Conservation (phyloP, 2,797 vertebrate species). For the Melanotaenia maccullochi region DNA sequence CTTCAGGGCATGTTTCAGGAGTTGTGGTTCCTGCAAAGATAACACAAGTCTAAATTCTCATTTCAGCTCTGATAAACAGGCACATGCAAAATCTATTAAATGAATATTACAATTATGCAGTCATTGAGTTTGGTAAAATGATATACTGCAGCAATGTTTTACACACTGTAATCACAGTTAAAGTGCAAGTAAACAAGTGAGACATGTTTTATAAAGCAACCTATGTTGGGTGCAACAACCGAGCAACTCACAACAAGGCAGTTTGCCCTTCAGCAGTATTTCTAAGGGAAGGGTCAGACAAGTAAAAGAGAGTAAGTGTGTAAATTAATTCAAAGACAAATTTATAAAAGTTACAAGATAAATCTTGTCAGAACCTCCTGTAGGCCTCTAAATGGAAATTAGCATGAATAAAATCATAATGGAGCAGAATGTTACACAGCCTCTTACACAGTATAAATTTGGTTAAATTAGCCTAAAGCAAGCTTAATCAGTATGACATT, state of each 20-base stretch:
- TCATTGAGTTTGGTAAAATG: conserved; percentile 12
- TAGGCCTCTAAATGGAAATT: conserved; percentile 55
- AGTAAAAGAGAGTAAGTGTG: conserved; percentile 37
- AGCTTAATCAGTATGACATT: conserved; percentile 12
- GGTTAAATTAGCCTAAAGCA: conserved; percentile 47
- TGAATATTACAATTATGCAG: background rate
- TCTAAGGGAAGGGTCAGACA: conserved; percentile 42
- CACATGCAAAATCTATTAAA: conserved; percentile 2
- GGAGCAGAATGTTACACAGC: conserved; percentile 44
- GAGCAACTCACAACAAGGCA: conserved; percentile 9
- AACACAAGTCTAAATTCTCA: conserved; percentile 13
- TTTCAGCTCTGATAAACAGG: conserved; percentile 5
- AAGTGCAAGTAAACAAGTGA: conserved; percentile 18
- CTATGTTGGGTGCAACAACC: background rate
- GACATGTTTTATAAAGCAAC: background rate
- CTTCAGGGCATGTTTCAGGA: conserved; percentile 84
- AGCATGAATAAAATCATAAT: conserved; percentile 66
- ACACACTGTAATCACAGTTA: conserved; percentile 11
- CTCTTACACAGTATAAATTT: conserved; percentile 49
- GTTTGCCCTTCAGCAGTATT: conserved; percentile 36
- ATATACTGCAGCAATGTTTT: conserved; percentile 15
- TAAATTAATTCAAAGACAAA: conserved; percentile 50
- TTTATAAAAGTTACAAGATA: conserved; percentile 46
- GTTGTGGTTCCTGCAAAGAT: conserved; percentile 76
- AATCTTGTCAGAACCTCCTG: conserved; percentile 55